Conservation (phyloP, 1,140 invertebrate genomes). For the Drosophila auraria region DNA sequence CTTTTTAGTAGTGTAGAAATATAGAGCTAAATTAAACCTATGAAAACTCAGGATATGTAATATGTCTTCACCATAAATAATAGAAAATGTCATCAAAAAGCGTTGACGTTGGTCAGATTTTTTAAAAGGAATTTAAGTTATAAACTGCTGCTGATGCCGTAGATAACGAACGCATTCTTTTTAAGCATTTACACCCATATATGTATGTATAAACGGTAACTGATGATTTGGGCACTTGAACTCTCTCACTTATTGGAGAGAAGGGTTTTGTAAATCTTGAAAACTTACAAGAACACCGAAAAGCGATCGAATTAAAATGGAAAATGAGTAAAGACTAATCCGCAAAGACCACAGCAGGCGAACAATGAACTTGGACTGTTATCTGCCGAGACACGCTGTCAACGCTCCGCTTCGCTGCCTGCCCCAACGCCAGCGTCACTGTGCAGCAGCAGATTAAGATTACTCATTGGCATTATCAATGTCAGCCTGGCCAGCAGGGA, state of each 20-base stretch:
- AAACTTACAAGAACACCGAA: conserved; percentile 48
- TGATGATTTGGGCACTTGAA: neutral
- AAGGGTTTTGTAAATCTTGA: conserved; percentile 4
- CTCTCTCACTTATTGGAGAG: neutral
- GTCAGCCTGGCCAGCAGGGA: conserved; percentile 55
- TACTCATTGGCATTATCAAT: conserved; percentile 80
- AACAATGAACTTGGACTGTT: conserved; percentile 81
- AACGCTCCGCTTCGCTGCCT: conserved; percentile 67
- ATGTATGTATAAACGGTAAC: no score
- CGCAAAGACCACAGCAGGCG: conserved; percentile 57
- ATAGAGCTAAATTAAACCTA: no score
- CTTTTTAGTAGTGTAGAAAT: no score
- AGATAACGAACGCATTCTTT: no score
- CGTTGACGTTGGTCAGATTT: no score
- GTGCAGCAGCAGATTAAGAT: conserved; percentile 40
- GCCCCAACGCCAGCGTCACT: conserved; percentile 6
- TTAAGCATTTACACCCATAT: no score
- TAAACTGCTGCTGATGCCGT: no score
- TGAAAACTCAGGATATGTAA: no score
- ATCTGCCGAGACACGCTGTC: conserved; percentile 45
- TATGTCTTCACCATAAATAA: no score
- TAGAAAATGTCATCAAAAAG: no score
- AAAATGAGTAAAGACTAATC: conserved; percentile 24
- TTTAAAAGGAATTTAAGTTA: no score
- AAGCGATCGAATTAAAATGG: conserved; percentile 36